Evolutionary conservation across 1,140 invertebrate genomes (phyloP), one percentile per base, ranked within the genome.

Genomic region (Neuroterus valhalla): DNA sequence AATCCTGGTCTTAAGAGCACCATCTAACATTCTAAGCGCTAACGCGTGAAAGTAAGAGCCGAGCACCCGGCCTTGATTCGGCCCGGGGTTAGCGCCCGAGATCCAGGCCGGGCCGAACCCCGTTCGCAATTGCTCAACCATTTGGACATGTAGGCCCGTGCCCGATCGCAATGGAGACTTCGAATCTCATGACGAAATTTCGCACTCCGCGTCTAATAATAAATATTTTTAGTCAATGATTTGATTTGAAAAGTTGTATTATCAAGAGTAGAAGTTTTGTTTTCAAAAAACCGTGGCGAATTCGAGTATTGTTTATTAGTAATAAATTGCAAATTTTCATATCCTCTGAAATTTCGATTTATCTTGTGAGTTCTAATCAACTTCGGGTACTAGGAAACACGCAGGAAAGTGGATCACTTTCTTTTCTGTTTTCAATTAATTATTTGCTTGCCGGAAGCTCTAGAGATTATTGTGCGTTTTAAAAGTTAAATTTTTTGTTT

Each of bases 1-100:
- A 62, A 62, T 31, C 14, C 52, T 62, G 55, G 11, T 62, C 26
- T 62, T 62, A 62, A 12, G 14, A 38, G 55, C 31, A 62, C 3
- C 55, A 62, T 62, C 80, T 75, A 84, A n/a, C n/a, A n/a, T n/a
- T n/a, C n/a, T n/a, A n/a, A n/a, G n/a, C n/a, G n/a, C n/a, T n/a
- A n/a, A 78, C 74, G 79, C 78, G 82, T 82, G 85, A 87, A 86
- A 87, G 85, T 84, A 86, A 87, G 82, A 85, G 81, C 84, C 71
- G 17, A 26, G 52, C 62, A 71, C 31, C 31, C 81, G 86, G 83
- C 86, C 86, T 89, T 87, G 86, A 86, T 87, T 86, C 80, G 72
- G 68, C 11, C 31, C 70, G 87, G 84, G 87, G 85, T 88, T 87
- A 86, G 83, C 82, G 86, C 17, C 86, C 88, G 85, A 84, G 76